Conservation (phyloP, 1,140 invertebrate species). For the Cardiocondyla obscurior region DNA sequence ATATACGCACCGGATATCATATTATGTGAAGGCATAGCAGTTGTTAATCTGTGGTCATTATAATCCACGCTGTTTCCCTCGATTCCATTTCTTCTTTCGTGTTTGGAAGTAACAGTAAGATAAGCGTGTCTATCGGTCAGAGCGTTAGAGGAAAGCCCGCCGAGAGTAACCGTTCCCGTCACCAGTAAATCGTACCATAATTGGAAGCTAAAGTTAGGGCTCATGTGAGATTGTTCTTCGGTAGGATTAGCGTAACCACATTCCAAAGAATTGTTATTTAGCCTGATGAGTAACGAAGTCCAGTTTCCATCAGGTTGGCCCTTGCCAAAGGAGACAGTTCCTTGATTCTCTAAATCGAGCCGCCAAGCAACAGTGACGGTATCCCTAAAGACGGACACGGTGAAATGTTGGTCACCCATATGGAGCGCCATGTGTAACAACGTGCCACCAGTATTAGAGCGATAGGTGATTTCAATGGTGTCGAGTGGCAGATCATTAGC, state of each 20-base stretch:
- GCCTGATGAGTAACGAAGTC: slow-evolving; percentile 86
- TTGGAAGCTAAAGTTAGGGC: slow-evolving; percentile 83
- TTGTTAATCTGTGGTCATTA: slow-evolving; percentile 73
- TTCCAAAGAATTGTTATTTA: slow-evolving; percentile 85
- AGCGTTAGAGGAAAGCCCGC: slow-evolving; percentile 74
- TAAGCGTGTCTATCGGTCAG: slow-evolving; percentile 76
- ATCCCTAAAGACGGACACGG: slow-evolving; percentile 88
- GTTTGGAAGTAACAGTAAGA: slow-evolving; percentile 71
- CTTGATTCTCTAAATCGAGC: slow-evolving; percentile 82
- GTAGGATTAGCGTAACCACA: slow-evolving; percentile 76
- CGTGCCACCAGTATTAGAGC: slow-evolving; percentile 90
- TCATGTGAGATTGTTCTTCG: slow-evolving; percentile 73
- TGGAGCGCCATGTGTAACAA: slow-evolving; percentile 86
- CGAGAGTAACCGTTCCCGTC: slow-evolving; percentile 81
- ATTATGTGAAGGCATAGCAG: slow-evolving; percentile 73
- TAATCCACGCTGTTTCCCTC: slow-evolving; percentile 77
- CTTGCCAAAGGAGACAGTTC: slow-evolving; percentile 85
- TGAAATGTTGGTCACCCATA: slow-evolving; percentile 86
- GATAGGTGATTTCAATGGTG: slow-evolving; percentile 85
- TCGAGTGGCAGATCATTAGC: slow-evolving; percentile 79
- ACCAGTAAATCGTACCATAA: slow-evolving; percentile 86
- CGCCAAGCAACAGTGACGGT: slow-evolving; percentile 88
- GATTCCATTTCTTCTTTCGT: slow-evolving; percentile 70
- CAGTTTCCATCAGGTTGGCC: slow-evolving; percentile 87
- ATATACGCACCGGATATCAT: slow-evolving; percentile 76